Percentiles rank a stretch among this genome's conserved stretches.
phyloP scores from a whole-genome alignment of 2,797 vertebrate species.

The Dryobates pubescens region DNA sequence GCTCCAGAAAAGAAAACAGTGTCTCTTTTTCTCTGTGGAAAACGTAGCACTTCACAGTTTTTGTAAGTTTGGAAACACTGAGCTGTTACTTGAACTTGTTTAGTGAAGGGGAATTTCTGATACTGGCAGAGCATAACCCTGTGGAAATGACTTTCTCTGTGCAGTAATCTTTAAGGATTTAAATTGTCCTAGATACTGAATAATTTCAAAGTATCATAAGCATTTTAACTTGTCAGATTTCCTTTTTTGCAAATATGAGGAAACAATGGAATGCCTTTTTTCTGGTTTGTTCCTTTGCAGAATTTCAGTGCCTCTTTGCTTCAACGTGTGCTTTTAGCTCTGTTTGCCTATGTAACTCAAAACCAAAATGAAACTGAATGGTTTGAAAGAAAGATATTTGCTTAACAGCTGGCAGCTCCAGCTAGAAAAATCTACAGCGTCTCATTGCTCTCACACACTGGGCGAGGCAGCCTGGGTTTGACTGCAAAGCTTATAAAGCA shows the following conservation, averaged over 20 bases:
- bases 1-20: background rate
- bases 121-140: background rate
- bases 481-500: background rate
- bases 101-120: slow-evolving; percentile 51
- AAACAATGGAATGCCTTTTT: background rate
- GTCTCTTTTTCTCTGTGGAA: background rate
- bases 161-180: slow-evolving; percentile 18
- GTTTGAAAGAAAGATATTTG: slow-evolving; percentile 31
- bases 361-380: slow-evolving; percentile 3
- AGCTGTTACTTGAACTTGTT: slow-evolving; percentile 43
- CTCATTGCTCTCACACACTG: background rate
- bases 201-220: background rate
- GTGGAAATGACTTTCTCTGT: slow-evolving; percentile 31
- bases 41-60: slow-evolving; percentile 1
- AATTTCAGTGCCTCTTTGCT: slow-evolving; percentile 1
- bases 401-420: slow-evolving; percentile 7
- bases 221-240: slow-evolving; percentile 45
- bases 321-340: background rate
- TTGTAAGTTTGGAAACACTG: slow-evolving; percentile 26
- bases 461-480: background rate
- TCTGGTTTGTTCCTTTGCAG: background rate
- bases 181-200: background rate
- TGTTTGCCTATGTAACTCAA: slow-evolving; percentile 11
- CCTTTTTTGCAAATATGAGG: background rate
- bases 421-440: background rate